Conservation (phyloP, 2,113 vertebrate species). For the Periophthalmus modestus region DNA sequence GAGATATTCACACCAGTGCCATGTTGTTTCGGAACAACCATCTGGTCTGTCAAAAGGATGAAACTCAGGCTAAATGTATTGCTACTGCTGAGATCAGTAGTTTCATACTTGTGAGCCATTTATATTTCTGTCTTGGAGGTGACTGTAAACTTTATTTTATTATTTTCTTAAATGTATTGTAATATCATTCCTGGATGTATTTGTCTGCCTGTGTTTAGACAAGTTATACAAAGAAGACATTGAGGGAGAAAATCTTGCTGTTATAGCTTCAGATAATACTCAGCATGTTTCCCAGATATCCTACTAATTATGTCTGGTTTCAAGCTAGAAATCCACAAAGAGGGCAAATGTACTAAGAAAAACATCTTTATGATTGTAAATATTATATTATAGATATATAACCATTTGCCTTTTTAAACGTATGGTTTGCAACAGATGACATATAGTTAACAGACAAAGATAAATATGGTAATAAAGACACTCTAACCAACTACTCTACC, state of each 20-base stretch:
- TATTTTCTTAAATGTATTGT: too few species aligned
- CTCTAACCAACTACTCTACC: too few species aligned
- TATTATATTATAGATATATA: neutral
- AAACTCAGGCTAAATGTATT: neutral
- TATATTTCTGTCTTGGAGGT: neutral
- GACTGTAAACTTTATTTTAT: too few species aligned
- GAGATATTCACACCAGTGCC: slow-evolving; percentile 49
- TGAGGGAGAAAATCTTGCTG: slow-evolving; percentile 4
- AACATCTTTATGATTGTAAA: neutral
- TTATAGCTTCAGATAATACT: slow-evolving; percentile 20
- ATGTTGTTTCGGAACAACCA: slow-evolving; percentile 46
- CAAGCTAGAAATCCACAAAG: slow-evolving; percentile 15
- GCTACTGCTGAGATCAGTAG: neutral
- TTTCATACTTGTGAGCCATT: neutral
- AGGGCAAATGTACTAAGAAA: neutral
- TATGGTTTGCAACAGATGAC: neutral
- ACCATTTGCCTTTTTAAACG: too few species aligned
- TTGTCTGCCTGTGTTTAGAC: neutral
- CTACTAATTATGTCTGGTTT: slow-evolving; percentile 38
- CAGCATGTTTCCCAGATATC: slow-evolving; percentile 22
- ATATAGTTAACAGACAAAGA: neutral
- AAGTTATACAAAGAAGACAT: slow-evolving; percentile 10
- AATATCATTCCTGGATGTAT: too few species aligned
- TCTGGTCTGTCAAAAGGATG: slow-evolving; percentile 52
- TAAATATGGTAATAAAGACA: neutral